A percentile compares a stretch with the other conserved stretches of the same genome.
Conservation (phyloP, 2,888 invertebrate species). For the Diarsia brunnea region DNA sequence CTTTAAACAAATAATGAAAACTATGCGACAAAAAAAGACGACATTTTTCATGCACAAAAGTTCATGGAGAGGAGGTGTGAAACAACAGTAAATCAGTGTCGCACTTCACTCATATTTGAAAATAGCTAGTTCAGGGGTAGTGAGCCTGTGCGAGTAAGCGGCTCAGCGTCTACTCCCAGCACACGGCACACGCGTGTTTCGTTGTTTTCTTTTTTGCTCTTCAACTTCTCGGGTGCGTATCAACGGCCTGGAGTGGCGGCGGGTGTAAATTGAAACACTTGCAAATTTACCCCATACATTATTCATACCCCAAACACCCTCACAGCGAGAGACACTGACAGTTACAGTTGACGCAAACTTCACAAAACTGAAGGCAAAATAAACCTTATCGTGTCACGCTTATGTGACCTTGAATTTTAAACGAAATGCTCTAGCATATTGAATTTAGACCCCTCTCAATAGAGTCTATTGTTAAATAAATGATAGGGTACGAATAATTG, state of each 20-base stretch:
- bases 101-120: constrained; percentile 63
- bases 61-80: constrained; percentile 42
- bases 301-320: constrained; percentile 89
- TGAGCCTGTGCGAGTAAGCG: constrained; percentile 36
- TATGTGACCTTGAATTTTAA: constrained; percentile 67
- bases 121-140: constrained; percentile 65
- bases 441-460: constrained; percentile 62
- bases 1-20: not conserved
- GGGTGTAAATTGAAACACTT: constrained; percentile 91
- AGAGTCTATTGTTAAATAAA: constrained; percentile 72
- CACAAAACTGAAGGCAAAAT: constrained; percentile 76
- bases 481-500: constrained; percentile 75
- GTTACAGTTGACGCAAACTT: constrained; percentile 84
- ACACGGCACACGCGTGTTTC: constrained; percentile 73
- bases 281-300: constrained; percentile 90
- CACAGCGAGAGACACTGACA: constrained; percentile 77
- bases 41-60: constrained; percentile 10
- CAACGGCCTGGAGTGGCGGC: constrained; percentile 84
- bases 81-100: constrained; percentile 61
- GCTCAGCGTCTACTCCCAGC: constrained; percentile 56
- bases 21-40: not conserved
- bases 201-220: constrained; percentile 89
- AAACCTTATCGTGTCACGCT: constrained; percentile 69
- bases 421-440: constrained; percentile 54
- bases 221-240: constrained; percentile 86